phyloP scores from a whole-genome alignment of 2,888 invertebrate genomes.

The Phorcus lineatus region DNA sequence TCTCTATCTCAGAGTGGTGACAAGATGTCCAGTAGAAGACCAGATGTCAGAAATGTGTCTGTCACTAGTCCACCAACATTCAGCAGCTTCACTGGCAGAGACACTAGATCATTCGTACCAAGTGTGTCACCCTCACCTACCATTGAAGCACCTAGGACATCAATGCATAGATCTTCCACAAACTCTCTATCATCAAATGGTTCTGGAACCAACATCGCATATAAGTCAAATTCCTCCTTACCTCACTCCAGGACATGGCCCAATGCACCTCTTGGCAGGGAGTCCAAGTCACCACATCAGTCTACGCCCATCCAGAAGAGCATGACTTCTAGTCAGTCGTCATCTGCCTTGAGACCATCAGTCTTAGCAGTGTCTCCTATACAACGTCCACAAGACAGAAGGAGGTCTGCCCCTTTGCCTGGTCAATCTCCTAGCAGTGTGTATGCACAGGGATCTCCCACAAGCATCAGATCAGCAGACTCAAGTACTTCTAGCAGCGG shows the following conservation, averaged over 20 bases:
- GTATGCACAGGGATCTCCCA: not conserved
- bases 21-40: not conserved
- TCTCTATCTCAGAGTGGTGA: not conserved
- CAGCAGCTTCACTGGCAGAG: not conserved
- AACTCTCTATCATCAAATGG: not conserved
- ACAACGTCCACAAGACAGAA: slow-evolving; percentile 26
- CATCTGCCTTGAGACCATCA: not conserved
- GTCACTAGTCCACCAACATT: slow-evolving; percentile 5
- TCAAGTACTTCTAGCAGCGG: slow-evolving; percentile 16
- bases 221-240: not conserved
- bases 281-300: not conserved
- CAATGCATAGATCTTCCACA: slow-evolving; percentile 18
- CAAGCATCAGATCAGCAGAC: slow-evolving; percentile 6
- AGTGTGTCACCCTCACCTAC: not conserved
- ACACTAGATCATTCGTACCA: not conserved
- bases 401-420: not conserved
- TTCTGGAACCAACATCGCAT: not conserved
- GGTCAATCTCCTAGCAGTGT: not conserved
- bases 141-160: slow-evolving; percentile 13
- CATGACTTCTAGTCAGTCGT: not conserved
- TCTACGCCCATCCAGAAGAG: not conserved
- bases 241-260: slow-evolving; percentile 21
- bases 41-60: not conserved
- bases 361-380: slow-evolving; percentile 11
- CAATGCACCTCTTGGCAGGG: not conserved